Evolutionary conservation across 2,797 vertebrate species (phyloP), one percentile per base, ranked within the genome.

Genomic region (Coracias cyanogaster): DNA sequence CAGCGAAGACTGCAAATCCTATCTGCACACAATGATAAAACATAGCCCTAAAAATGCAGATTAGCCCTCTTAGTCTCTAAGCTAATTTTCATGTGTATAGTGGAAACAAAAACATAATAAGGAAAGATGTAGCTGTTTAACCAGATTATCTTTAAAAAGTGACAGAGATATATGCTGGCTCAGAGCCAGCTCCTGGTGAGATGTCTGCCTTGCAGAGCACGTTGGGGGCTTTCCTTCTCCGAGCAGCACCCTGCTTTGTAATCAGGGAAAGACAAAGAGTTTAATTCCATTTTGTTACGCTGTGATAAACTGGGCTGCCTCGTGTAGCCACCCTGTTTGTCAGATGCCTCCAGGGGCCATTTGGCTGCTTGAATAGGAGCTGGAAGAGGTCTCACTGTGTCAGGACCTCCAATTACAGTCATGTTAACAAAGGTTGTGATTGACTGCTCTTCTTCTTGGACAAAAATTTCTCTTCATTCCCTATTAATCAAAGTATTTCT

Each of bases 1-100:
- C 72, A 80, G 89, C 79, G 31, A 39, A 55, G 73, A 7, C 87
- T 28, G 79, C 85, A 97, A 96, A 97, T 96, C 91, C 96, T 89
- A 84, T 96, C 95, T 95, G 91, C 66, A 41, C 87, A 94, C 90
- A 91, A 94, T 84, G 87, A 95, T 94, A 93, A 94, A 96, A 94
- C 93, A 95, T 74, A 96, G 79, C 91, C 90, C 93, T 91, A 79
- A 94, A 94, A 94, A 96, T 94, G 94, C 49, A 96, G 96, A 96
- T 97, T 43, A 95, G 90, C 62, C 70, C 5, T 78, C 83, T 90
- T 79, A 79, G 87, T 86, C 93, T 94, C 93, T 70, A 89, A 94
- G 93, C 95, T 96, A 89, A 96, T 97, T 97, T 97, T 97, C 90
- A 95, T 94, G 66, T 95, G 93, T 94, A 90, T 94, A 21, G 73